Percentiles rank a stretch among this genome's conserved stretches.
Evolutionary conservation across 2,888 invertebrate genomes (phyloP).

Genomic region (Xestia c-nigrum): DNA sequence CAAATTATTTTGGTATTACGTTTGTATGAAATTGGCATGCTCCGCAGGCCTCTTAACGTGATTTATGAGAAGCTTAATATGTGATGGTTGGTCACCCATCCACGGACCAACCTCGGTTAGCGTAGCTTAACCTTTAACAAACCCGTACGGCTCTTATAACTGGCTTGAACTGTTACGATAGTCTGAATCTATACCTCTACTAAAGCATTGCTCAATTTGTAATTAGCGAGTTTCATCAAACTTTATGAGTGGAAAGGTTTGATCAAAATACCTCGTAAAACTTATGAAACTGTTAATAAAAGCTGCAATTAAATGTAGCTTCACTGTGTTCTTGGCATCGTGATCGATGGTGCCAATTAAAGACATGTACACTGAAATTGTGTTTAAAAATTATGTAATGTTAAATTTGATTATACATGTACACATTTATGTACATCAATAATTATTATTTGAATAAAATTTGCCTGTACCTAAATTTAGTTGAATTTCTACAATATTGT

Average conservation of each 20-base stretch:
- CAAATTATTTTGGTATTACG: too few relatives aligned
- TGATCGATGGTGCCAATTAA: constrained; percentile 32
- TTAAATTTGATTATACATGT: too few relatives aligned
- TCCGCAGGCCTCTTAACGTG: not conserved
- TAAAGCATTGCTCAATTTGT: constrained; percentile 23
- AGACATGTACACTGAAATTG: not conserved
- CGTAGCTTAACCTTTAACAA: not conserved
- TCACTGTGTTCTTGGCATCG: constrained; percentile 8
- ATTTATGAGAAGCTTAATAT: not conserved
- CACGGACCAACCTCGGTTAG: not conserved
- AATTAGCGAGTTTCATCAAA: constrained; percentile 27
- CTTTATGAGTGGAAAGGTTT: constrained; percentile 20
- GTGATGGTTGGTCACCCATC: not conserved
- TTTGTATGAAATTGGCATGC: too few relatives aligned
- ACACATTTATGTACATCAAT: too few relatives aligned
- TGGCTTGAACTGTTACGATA: not conserved
- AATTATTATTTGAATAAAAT: too few relatives aligned
- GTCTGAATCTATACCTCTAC: not conserved
- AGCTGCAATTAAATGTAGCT: constrained; percentile 15
- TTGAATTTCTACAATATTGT: not conserved
- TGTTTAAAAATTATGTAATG: not conserved
- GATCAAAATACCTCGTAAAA: constrained; percentile 12
- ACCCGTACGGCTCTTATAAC: not conserved
- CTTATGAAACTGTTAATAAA: constrained; percentile 26
- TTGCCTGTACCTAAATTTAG: too few relatives aligned